These are phyloP conservation scores for Scaptomyza pallida DNA, from an alignment of 1,140 invertebrate genomes.

Conservation along the genomic window DNA sequence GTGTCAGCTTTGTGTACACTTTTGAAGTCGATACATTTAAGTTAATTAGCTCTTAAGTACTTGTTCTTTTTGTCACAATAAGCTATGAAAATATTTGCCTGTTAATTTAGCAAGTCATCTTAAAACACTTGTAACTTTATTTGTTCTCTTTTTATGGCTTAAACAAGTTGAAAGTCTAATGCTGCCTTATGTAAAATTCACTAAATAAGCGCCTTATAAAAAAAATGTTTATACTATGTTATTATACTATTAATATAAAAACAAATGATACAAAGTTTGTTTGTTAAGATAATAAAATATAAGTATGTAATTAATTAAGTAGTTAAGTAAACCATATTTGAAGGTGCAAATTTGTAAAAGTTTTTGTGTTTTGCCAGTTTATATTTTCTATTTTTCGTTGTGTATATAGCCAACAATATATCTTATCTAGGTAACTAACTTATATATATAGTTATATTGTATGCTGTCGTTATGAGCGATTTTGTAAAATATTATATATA, in stretches of 20 bases:
- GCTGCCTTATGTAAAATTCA: slow-evolving; percentile 80
- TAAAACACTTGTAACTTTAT: background rate
- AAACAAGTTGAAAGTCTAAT: slow-evolving; percentile 56
- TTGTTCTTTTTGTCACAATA: background rate
- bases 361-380: slow-evolving; percentile 19
- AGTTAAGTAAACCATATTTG: background rate
- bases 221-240: slow-evolving; percentile 3
- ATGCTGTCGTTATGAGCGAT: slow-evolving; percentile 57
- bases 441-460: slow-evolving; percentile 42
- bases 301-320: too few species aligned
- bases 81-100: background rate
- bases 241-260: slow-evolving; percentile 29
- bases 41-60: background rate
- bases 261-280: slow-evolving; percentile 34
- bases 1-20: slow-evolving; percentile 62
- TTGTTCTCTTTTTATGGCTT: slow-evolving; percentile 21
- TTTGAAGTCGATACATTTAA: slow-evolving; percentile 18
- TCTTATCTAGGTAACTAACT: slow-evolving; percentile 24
- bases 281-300: slow-evolving; percentile 9
- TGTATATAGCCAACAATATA: slow-evolving; percentile 52
- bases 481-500: slow-evolving; percentile 64
- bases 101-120: background rate
- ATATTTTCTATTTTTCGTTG: slow-evolving; percentile 33
- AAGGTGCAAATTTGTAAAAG: background rate
- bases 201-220: slow-evolving; percentile 58